Base-by-base conservation (phyloP, 2,797 vertebrate species). In the Botia kubotai region DNA sequence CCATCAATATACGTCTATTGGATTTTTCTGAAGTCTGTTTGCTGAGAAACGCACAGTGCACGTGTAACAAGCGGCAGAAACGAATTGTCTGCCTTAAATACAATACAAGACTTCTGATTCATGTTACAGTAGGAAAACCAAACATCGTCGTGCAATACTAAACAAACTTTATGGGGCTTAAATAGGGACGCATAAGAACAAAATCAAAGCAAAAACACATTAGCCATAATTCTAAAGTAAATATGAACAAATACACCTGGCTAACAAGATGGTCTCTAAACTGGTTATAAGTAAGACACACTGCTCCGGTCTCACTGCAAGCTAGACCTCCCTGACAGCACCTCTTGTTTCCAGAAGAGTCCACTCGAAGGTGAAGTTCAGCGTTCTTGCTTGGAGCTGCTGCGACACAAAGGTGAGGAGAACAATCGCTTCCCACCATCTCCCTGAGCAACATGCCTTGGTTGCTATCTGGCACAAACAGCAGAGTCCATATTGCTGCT, bases 401-500 rank as follows among this genome's bases (percentile, higher is more conserved):
- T 72, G 60, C 66, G 21, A n/a, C 69, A 77, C 60, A 60, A 57
- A 75, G 55, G 70, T 72, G 43, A 62, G 72, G 65, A 78, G 68
- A 82, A 81, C 82, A 81, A 84, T 84, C 81, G 76, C 48, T 75
- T 72, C 62, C 62, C 65, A 60, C 72, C 75, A 85, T 86, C 82
- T 75, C 73, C 76, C 63, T 74, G 88, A 92, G 88, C 83, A 81
- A 88, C 90, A 90, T 70, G 90, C 87, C 89, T 85, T 77, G 90
- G 91, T 80, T 89, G 91, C 92, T 93, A 92, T 94, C 93, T 93
- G 90, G 79, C 87, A 89, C 91, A 84, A 89, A 89, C 93, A 94
- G 93, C 91, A 91, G 92, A 90, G 89, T 90, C 92, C 91, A 90
- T 92, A 92, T 93, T 93, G 89, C 93, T 92, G 89, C 91, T 88